Conservation (phyloP, 2,888 invertebrate species). For the Neoascia interrupta region DNA sequence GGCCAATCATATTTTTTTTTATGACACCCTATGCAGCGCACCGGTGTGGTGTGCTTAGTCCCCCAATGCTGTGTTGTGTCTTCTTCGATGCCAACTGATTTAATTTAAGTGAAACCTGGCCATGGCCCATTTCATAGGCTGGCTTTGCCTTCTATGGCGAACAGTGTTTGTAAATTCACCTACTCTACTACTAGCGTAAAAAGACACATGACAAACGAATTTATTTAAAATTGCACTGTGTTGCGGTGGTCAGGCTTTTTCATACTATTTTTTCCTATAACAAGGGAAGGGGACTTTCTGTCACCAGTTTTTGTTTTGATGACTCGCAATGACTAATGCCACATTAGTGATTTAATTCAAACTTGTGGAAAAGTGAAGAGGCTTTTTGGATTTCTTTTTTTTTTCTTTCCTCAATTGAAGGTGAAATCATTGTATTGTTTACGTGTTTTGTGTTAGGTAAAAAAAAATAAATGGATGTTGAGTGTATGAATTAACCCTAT, state of each 20-base stretch:
- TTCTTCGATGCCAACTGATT: slow-evolving; percentile 42
- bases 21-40: background rate
- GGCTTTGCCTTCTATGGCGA: slow-evolving; percentile 19
- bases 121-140: slow-evolving; percentile 28
- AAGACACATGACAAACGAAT: background rate
- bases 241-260: background rate
- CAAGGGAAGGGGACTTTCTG: too few relatives aligned
- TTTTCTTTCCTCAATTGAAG: background rate
- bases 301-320: too few relatives aligned
- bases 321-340: background rate
- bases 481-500: too few relatives aligned
- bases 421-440: background rate
- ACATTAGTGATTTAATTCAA: background rate
- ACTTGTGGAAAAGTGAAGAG: background rate
- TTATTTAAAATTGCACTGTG: background rate
- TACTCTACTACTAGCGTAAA: background rate
- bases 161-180: slow-evolving; percentile 14
- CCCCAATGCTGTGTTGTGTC: slow-evolving; percentile 5
- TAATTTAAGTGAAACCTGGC: slow-evolving; percentile 41
- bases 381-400: background rate
- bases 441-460: too few relatives aligned
- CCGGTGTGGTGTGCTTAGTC: too few relatives aligned
- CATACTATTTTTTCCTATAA: background rate
- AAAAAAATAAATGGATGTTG: too few relatives aligned
- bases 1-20: background rate